Conservation (phyloP, 2,113 vertebrate genomes). For the Sinocyclocheilus grahami region DNA sequence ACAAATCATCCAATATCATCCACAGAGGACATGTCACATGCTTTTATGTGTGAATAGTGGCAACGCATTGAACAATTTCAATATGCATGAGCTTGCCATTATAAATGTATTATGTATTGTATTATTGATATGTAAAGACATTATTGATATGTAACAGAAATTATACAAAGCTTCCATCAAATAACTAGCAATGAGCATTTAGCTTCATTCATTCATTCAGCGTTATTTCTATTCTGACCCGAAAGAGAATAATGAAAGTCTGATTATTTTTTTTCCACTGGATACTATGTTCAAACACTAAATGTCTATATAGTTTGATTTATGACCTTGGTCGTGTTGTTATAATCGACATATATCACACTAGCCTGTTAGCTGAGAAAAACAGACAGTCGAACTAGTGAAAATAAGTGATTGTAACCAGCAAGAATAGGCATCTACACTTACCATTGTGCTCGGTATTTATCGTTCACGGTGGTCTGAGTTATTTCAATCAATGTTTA, state of each 20-base stretch:
- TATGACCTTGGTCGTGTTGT: slow-evolving; percentile 15
- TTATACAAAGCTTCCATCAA: neutral
- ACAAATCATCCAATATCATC: neutral
- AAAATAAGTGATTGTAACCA: neutral
- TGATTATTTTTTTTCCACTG: neutral
- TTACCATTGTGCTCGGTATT: slow-evolving; percentile 45
- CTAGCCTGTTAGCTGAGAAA: slow-evolving; percentile 27
- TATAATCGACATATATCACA: neutral
- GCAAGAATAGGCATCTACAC: neutral
- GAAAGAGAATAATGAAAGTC: neutral
- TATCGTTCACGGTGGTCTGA: neutral
- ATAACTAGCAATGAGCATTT: neutral
- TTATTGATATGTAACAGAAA: neutral
- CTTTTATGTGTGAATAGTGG: neutral
- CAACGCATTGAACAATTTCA: neutral
- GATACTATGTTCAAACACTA: neutral
- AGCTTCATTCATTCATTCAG: neutral
- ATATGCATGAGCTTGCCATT: neutral
- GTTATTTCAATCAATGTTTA: neutral
- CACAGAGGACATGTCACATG: neutral
- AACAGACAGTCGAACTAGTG: neutral
- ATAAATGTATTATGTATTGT: neutral
- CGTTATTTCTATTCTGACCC: neutral
- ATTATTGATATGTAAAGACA: neutral
- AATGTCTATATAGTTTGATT: neutral